These are phyloP conservation scores for Hypomecis atomaria DNA, from an alignment of 2,888 invertebrate genomes.

Conservation along the genomic window DNA sequence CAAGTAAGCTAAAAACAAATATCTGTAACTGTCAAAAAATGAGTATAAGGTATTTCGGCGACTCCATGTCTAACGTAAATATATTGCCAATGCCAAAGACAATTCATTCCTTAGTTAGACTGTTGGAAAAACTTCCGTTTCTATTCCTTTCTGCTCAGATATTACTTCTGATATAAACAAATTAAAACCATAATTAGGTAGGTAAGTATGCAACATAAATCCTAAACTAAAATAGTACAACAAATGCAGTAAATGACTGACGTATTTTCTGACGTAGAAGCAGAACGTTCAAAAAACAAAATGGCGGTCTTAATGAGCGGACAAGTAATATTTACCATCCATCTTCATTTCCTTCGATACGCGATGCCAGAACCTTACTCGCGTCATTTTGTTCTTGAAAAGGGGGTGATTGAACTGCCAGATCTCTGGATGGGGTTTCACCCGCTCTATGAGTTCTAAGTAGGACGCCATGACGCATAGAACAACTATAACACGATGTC, in stretches of 20 bases:
- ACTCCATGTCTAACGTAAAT: no score
- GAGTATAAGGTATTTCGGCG: no score
- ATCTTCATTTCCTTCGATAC: conserved; percentile 39
- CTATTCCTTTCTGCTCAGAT: no score
- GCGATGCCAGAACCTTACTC: conserved; percentile 40
- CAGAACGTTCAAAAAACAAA: background rate
- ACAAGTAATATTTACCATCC: conserved; percentile 38
- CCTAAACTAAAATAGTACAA: no score
- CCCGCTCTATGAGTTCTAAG: conserved; percentile 43
- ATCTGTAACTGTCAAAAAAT: no score
- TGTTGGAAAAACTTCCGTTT: no score
- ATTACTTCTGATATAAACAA: no score
- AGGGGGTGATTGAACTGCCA: conserved; percentile 43
- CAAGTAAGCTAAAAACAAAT: no score
- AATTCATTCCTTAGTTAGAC: no score
- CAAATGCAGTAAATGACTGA: background rate
- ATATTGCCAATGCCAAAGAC: no score
- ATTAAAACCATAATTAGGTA: no score
- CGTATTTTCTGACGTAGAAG: background rate
- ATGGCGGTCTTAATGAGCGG: background rate
- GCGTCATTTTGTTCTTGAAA: conserved; percentile 40
- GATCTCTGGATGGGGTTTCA: conserved; percentile 44
- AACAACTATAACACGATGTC: no score
- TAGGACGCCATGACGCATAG: conserved; percentile 10
- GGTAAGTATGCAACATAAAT: background rate